Evolutionary conservation across 2,888 invertebrate species (phyloP).

Genomic region (Phytoseiulus persimilis): DNA sequence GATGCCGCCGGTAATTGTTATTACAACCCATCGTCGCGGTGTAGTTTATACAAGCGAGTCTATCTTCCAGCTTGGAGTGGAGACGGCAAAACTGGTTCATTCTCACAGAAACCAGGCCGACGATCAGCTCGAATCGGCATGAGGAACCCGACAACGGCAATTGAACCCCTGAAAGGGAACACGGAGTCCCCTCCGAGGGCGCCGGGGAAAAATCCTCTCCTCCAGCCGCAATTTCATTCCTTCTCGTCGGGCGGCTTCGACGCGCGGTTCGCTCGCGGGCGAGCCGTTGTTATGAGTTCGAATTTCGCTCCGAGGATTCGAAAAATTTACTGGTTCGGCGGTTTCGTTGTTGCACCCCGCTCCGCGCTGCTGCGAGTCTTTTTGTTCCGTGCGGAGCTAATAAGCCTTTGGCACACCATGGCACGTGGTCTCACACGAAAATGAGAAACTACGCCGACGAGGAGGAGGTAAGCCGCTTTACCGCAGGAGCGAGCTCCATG

Average conservation of each 20-base stretch:
- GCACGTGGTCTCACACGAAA: background rate
- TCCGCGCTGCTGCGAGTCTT: background rate
- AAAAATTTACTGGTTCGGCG: background rate
- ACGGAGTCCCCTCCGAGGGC: no score
- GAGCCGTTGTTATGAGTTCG: background rate
- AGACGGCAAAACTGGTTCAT: background rate
- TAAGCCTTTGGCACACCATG: background rate
- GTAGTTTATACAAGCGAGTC: background rate
- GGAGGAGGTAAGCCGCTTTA: background rate
- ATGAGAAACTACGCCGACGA: background rate
- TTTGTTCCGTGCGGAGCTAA: background rate
- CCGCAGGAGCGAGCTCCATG: background rate
- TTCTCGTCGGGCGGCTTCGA: no score
- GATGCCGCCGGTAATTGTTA: background rate
- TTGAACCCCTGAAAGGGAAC: no score
- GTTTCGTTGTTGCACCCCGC: background rate
- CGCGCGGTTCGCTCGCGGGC: background rate
- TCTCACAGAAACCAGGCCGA: background rate
- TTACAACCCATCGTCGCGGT: background rate
- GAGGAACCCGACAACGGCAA: no score
- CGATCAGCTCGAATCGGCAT: no score
- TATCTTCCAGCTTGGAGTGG: background rate
- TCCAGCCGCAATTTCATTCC: no score
- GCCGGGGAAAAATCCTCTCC: no score
- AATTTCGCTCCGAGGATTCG: background rate